phyloP scores from a whole-genome alignment of 2,888 invertebrate genomes.

The Beris chalybata region DNA sequence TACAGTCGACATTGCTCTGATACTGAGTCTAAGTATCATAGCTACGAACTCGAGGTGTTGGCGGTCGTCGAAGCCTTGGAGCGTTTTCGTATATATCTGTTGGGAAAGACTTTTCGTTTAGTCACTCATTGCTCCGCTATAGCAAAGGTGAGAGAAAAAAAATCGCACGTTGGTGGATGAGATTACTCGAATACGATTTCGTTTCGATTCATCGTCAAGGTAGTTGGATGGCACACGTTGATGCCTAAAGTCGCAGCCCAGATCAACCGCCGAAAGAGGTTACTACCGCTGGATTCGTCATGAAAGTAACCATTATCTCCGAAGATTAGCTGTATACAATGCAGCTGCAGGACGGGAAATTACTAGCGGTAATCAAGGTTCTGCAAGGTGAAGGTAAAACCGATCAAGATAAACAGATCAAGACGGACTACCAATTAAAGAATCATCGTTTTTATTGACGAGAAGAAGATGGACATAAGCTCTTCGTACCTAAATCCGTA shows the following conservation, averaged over 20 bases:
- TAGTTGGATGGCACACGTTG: conserved; percentile 37
- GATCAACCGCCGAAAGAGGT: conserved; percentile 24
- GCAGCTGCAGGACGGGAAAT: conserved; percentile 36
- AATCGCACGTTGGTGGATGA: conserved; percentile 41
- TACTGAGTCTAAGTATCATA: conserved; percentile 34
- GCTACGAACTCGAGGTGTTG: conserved; percentile 28
- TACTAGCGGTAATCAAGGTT: conserved; percentile 32
- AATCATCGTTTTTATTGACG: conserved; percentile 36
- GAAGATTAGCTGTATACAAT: conserved; percentile 40
- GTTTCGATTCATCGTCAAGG: conserved; percentile 39
- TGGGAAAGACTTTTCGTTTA: conserved; percentile 38
- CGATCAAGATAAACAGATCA: too few species aligned
- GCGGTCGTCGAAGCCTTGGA: conserved; percentile 36
- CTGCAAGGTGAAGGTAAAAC: conserved; percentile 20
- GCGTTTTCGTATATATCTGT: conserved; percentile 40
- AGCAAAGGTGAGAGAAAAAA: conserved; percentile 7
- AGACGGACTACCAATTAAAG: conserved; percentile 32
- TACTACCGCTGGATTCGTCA: conserved; percentile 17
- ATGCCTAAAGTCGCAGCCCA: conserved; percentile 35
- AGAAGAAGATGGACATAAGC: conserved; percentile 11
- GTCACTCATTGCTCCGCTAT: conserved; percentile 23
- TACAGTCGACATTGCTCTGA: conserved; percentile 37
- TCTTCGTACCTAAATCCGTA: conserved; percentile 38
- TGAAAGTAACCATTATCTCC: conserved; percentile 23
- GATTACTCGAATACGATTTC: conserved; percentile 40